Base-by-base conservation (phyloP, 2,797 vertebrate species). In the Pipistrellus nathusii region DNA sequence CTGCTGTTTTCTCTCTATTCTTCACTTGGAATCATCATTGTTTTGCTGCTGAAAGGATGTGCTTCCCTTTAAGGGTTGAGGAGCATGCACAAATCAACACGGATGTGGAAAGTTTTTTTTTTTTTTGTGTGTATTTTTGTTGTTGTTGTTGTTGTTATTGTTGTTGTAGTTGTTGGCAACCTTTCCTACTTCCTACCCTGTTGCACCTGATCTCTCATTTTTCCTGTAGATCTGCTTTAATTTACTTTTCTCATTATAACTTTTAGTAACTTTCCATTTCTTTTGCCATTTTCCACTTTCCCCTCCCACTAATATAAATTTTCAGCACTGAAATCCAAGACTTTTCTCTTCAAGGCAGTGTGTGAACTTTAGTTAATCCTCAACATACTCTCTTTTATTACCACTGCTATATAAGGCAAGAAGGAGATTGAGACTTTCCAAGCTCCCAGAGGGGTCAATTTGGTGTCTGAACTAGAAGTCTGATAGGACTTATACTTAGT, bases 291-390 rank as follows among this genome's bases (percentile, higher is more conserved):
- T 46, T 78, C 84, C 44, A 71, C 69, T 96, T 90, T 88, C 41
- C 73, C 68, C 59, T 95, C 85, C 83, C 59, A 91, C 64, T 94
- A 96, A 94, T 96, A 90, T 88, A 88, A 90, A 94, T 95, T 96
- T 96, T 93, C 82, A 90, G 78, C 64, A 81, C 77, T 94, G 88
- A 95, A 96, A 96, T 97, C 77, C 77, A 94, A 95, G 95, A 95
- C 90, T 96, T 90, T 97, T 91, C 91, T 95, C 94, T 96, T 94
- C 30, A 75, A 96, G 95, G 94, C 82, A 93, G 82, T 51, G 5
- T 93, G 95, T 95, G 95, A 97, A 96, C 95, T 97, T 97, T 94
- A 94, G 95, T 90, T 96, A 94, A 94, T 97, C 91, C 93, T 96
- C 11, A 0, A 18, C 0, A 17, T 76, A 90, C 1, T 13, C 8